These are phyloP conservation scores for Campaea margaritaria DNA, from an alignment of 2,888 invertebrate genomes.

Conservation along the genomic window DNA sequence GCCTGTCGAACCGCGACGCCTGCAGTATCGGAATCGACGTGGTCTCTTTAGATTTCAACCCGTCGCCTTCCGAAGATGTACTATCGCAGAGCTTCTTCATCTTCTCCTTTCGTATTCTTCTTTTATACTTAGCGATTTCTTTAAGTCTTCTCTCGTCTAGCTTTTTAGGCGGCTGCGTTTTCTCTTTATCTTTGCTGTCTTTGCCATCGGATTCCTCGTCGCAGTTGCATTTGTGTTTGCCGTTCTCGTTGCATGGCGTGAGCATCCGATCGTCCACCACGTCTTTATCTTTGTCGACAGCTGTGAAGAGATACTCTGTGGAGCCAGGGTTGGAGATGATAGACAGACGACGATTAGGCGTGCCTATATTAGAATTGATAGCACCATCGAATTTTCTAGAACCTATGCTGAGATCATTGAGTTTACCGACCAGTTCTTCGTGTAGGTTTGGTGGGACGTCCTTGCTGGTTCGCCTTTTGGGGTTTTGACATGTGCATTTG, in stretches of 20 bases:
- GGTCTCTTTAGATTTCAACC: conserved; percentile 61
- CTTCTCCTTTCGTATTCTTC: conserved; percentile 76
- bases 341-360: conserved; percentile 52
- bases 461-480: conserved; percentile 69
- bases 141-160: conserved; percentile 73
- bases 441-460: conserved; percentile 60
- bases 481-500: conserved; percentile 66
- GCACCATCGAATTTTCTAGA: conserved; percentile 56
- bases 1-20: conserved; percentile 78
- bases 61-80: conserved; percentile 76
- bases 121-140: conserved; percentile 80
- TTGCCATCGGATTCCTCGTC: conserved; percentile 87
- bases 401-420: conserved; percentile 78
- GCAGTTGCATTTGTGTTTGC: conserved; percentile 91
- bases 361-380: conserved; percentile 47
- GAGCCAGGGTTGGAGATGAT: conserved; percentile 44
- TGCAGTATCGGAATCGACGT: conserved; percentile 82
- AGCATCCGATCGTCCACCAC: conserved; percentile 90
- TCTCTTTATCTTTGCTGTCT: conserved; percentile 61
- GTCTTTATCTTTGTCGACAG: conserved; percentile 42
- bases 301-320: conserved; percentile 38
- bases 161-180: conserved; percentile 61
- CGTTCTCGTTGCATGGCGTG: conserved; percentile 89
- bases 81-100: conserved; percentile 74
- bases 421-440: conserved; percentile 71